Evolutionary conservation across 1,140 invertebrate species (phyloP).

Genomic region (Drosophila arawakana): DNA sequence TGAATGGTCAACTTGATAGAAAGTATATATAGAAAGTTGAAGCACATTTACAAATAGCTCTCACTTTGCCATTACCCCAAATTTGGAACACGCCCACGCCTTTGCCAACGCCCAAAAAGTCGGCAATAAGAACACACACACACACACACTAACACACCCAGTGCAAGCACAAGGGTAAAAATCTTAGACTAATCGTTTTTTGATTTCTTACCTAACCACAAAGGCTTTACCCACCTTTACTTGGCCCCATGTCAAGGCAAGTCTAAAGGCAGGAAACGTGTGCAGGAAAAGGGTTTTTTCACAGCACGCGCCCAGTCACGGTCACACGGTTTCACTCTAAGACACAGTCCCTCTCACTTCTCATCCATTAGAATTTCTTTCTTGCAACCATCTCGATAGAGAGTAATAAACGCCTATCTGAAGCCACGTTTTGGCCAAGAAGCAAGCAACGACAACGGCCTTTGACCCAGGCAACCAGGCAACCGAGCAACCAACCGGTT

Average conservation of each 20-base stretch:
- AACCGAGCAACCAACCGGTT: neutral
- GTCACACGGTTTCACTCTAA: neutral
- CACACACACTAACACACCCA: neutral
- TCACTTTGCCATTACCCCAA: neutral
- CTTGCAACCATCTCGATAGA: constrained; percentile 58
- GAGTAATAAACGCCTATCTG: constrained; percentile 72
- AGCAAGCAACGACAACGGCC: constrained; percentile 42
- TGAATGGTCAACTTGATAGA: constrained; percentile 10
- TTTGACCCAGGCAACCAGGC: constrained; percentile 26
- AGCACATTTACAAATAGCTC: constrained; percentile 7
- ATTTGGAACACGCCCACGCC: neutral
- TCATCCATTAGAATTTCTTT: constrained; percentile 17
- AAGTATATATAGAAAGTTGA: constrained; percentile 6
- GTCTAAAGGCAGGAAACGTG: constrained; percentile 31
- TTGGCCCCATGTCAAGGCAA: neutral
- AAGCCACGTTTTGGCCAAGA: constrained; percentile 36
- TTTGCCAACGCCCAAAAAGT: constrained; percentile 28
- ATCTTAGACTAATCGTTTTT: constrained; percentile 79
- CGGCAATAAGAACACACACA: constrained; percentile 1
- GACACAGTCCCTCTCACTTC: neutral
- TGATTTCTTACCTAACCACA: constrained; percentile 67
- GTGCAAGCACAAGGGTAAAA: constrained; percentile 28
- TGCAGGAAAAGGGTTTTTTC: constrained; percentile 48
- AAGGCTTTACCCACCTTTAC: constrained; percentile 43
- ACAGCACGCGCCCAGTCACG: constrained; percentile 14